Evolutionary conservation across 2,797 vertebrate genomes (phyloP), one percentile per base, ranked within the genome.

Genomic region (Hippocampus kuda): DNA sequence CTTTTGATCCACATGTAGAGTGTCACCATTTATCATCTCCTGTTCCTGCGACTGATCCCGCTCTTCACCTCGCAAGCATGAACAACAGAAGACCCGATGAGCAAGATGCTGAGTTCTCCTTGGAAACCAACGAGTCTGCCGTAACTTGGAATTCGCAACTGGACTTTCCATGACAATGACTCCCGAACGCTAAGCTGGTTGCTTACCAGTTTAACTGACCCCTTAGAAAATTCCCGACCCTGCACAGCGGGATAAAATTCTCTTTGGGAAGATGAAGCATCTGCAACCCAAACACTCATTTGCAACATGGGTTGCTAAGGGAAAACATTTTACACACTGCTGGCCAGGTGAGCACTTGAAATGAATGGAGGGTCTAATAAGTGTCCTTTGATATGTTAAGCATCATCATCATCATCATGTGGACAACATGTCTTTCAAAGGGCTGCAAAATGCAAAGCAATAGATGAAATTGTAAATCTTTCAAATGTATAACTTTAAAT

Each of bases 301-400:
- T 79, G 71, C 71, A 83, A 76, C 73, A 54, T 66, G 68, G 77
- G 89, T 91, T 89, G 85, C 87, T 84, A 79, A 83, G 87, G 81
- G 82, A 77, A 73, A 73, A 74, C 57, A 60, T 77, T 82, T 79
- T 69, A 73, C 82, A 74, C 73, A 76, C 72, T 72, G 38, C 49
- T 68, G 82, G 76, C 89, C 82, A 83, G 87, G 79, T 85, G 85
- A 83, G 71, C 84, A 88, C 91, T 90, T 86, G 81, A 91, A 86
- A 83, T 85, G 70, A 87, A 90, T 83, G 76, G 79, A 66, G 71
- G 66, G 59, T 79, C 77, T 75, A 83, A 86, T 86, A 71, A 90
- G 75, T 68, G 34, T 60, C 77, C 85, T 91, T 92, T 92, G 88
- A 92, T 88, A 89, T 92, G 90, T 67, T 89, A 91, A 91, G 67